Evolutionary conservation across 1,140 invertebrate species (phyloP), one percentile per base, ranked within the genome.

Genomic region (Lanistes nyassanus): DNA sequence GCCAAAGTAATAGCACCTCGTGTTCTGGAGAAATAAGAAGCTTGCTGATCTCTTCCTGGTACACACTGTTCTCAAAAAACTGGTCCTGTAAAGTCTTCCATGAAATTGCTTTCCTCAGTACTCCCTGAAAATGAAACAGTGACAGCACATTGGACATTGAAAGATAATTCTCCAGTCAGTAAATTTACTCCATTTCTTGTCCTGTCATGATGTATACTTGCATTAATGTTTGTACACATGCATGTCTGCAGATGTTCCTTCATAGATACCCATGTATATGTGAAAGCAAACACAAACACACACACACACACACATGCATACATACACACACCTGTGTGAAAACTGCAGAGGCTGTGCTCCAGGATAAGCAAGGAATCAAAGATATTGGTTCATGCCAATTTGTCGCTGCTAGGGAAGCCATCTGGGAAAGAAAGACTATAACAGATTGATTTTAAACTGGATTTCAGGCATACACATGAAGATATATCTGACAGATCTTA

Each of bases 401-500:
- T 58, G 95, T 95, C 34, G 97, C 97, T 80, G 97, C 96, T 80
- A 99, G 90, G 34, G 96, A 97, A 80, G 98, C 97, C 97, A 99
- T 99, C 95, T 98, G 87, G 73, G 89, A 64, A 11, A 77, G 34
- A 76, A 55, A 51, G 55, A 26, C 23, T 51, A 58, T 3, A 56
- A 13, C 31, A 62, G 58, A 62, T 26, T 62, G 11, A 62, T 62
- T 62, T 62, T 16, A 26, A 62, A 62, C 58, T 21, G n/a, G n/a
- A 16, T 29, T 34, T 62, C 31, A 62, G 37, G 16, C 6, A 69
- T 69, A n/a, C 1, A 26, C 7, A 62, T 29, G 34, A n/a, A 55
- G n/a, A 62, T 16, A 13, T 62, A 1, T 29, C 26, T 62, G 3
- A 62, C 11, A 62, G n/a, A 55, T 55, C 11, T 60, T 23, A 60